phyloP scores from a whole-genome alignment of 2,888 invertebrate genomes.

The Kuschelorhynchus macadamiae region DNA sequence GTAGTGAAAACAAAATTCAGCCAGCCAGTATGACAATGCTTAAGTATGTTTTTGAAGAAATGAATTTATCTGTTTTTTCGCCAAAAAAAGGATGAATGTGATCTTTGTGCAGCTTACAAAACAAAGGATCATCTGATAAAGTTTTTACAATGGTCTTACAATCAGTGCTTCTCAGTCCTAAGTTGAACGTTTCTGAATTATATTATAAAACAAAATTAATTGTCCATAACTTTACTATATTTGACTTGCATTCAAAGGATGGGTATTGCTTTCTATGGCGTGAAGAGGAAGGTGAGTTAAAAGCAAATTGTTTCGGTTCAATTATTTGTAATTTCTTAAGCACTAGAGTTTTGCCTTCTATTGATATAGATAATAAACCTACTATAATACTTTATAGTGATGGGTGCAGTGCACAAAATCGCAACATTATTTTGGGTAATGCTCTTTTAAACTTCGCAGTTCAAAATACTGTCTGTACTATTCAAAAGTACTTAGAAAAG shows the following conservation, averaged over 20 bases:
- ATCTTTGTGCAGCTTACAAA: conserved; percentile 28
- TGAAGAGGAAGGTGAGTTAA: conserved; percentile 43
- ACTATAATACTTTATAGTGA: conserved; percentile 24
- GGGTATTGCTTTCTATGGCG: conserved; percentile 43
- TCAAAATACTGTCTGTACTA: too few species aligned
- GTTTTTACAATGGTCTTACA: conserved; percentile 34
- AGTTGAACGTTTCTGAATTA: conserved; percentile 17
- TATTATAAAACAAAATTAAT: conserved; percentile 34
- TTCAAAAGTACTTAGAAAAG: too few species aligned
- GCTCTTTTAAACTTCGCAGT: too few species aligned
- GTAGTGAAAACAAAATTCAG: too few species aligned
- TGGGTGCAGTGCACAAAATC: conserved; percentile 24
- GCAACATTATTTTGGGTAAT: background rate
- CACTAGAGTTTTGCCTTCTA: conserved; percentile 16
- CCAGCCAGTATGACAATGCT: too few species aligned
- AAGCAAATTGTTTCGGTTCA: conserved; percentile 33
- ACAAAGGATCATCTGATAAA: conserved; percentile 9
- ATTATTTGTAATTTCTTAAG: conserved; percentile 33
- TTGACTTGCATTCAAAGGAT: conserved; percentile 24
- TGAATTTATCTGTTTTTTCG: too few species aligned
- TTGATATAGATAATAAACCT: too few species aligned
- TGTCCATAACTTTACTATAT: conserved; percentile 41
- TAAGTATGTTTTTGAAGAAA: too few species aligned
- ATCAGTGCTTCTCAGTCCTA: conserved; percentile 28
- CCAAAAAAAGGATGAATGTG: conserved; percentile 1